A percentile compares a stretch with the other conserved stretches of the same genome.
phyloP scores from a whole-genome alignment of 2,113 vertebrate species.

The Clupea harengus region DNA sequence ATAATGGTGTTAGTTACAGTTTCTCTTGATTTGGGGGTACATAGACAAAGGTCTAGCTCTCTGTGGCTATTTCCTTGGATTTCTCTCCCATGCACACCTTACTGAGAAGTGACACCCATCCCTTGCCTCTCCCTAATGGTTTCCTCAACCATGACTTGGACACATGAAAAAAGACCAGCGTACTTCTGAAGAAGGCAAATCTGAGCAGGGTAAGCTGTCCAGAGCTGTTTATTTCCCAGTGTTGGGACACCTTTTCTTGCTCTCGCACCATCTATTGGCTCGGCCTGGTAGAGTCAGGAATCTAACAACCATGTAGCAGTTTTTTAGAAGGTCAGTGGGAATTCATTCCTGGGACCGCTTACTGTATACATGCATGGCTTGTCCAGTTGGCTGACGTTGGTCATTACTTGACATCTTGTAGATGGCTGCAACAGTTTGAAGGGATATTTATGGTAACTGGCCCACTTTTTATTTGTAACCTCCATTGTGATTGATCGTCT shows the following conservation, averaged over 20 bases:
- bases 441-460: too few relatives aligned
- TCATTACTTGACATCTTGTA: not conserved
- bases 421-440: not conserved
- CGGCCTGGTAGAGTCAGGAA: not conserved
- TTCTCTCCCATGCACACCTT: too few relatives aligned
- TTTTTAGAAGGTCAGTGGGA: not conserved
- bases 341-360: not conserved
- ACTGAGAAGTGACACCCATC: too few relatives aligned
- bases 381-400: not conserved
- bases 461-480: too few relatives aligned
- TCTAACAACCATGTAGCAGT: not conserved
- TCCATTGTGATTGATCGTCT: too few relatives aligned
- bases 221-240: not conserved
- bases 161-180: too few relatives aligned
- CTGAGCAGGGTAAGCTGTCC: too few relatives aligned
- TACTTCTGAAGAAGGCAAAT: too few relatives aligned
- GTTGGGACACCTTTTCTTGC: not conserved
- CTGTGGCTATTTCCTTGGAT: too few relatives aligned
- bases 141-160: too few relatives aligned
- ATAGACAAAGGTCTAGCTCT: too few relatives aligned
- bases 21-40: not conserved
- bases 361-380: not conserved
- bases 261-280: not conserved
- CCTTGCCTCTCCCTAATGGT: too few relatives aligned
- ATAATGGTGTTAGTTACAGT: slow-evolving; percentile 47